Percentiles rank a stretch among this genome's conserved stretches.
Conservation (phyloP, 1,140 invertebrate genomes). For the Drosophila parabipectinata region DNA sequence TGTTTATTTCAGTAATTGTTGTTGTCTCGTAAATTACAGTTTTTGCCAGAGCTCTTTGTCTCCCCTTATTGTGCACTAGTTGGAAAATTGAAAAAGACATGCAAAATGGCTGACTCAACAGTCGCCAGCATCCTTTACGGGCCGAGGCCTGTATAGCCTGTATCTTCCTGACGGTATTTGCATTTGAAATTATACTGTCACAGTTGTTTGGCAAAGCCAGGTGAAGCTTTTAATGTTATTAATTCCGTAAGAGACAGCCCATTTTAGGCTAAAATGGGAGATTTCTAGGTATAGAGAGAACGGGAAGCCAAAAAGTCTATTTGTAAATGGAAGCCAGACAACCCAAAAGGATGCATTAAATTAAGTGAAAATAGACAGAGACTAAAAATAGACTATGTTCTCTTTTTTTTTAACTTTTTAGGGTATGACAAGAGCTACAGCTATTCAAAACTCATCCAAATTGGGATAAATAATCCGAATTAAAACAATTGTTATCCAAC, state of each 20-base stretch:
- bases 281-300: not conserved
- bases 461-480: constrained; percentile 11
- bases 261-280: constrained; percentile 6
- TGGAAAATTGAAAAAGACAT: constrained; percentile 45
- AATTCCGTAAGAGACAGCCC: constrained; percentile 21
- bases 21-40: constrained; percentile 61
- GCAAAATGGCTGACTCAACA: constrained; percentile 42
- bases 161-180: constrained; percentile 28
- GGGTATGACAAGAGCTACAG: no score
- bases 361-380: constrained; percentile 9
- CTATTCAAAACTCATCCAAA: constrained; percentile 14
- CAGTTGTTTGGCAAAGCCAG: constrained; percentile 28
- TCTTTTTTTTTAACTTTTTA: not conserved
- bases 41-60: constrained; percentile 30
- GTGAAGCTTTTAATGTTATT: constrained; percentile 52
- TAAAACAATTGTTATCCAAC: constrained; percentile 13
- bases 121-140: constrained; percentile 6
- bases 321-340: constrained; percentile 25
- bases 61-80: constrained; percentile 22
- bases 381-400: no score
- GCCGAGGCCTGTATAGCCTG: constrained; percentile 10
- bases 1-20: constrained; percentile 59
- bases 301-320: constrained; percentile 17
- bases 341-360: constrained; percentile 28
- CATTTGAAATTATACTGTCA: constrained; percentile 42